These are phyloP conservation scores for Podarcis raffonei DNA, from an alignment of 2,113 vertebrate species.

Conservation along the genomic window DNA sequence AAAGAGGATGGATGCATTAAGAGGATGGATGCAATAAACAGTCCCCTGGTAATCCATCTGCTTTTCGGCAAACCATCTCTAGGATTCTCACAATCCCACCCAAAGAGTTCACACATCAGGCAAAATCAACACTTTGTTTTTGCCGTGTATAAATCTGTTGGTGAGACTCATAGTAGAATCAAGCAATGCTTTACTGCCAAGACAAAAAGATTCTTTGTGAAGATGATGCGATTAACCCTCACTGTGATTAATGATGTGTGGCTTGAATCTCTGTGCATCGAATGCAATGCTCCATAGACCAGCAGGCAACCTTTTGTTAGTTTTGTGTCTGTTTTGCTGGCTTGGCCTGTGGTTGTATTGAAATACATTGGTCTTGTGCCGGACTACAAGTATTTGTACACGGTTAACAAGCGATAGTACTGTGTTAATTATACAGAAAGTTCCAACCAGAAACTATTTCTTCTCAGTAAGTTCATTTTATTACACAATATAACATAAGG, in stretches of 20 bases:
- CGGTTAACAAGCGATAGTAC: slow-evolving; percentile 12
- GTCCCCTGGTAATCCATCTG: background rate
- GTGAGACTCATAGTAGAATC: background rate
- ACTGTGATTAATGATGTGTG: slow-evolving; percentile 5
- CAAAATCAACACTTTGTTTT: slow-evolving; percentile 36
- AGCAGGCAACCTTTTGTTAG: background rate
- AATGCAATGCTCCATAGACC: background rate
- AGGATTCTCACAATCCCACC: slow-evolving; percentile 24
- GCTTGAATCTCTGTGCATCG: slow-evolving; percentile 7
- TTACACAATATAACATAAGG: background rate
- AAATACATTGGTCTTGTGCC: background rate
- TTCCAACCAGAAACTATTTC: slow-evolving; percentile 9
- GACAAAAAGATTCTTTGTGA: slow-evolving; percentile 8
- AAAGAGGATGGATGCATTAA: slow-evolving; percentile 26
- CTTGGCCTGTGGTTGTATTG: slow-evolving; percentile 16
- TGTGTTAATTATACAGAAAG: slow-evolving; percentile 2
- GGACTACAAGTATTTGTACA: background rate
- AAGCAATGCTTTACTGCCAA: background rate
- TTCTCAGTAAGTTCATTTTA: background rate
- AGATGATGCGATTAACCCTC: background rate
- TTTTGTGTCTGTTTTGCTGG: slow-evolving; percentile 5
- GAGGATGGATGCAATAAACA: slow-evolving; percentile 19
- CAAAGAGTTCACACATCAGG: slow-evolving; percentile 21
- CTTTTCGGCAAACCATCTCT: slow-evolving; percentile 6
- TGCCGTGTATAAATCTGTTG: background rate